Evolutionary conservation across 1,140 invertebrate species (phyloP).

Genomic region (Aphelenchoides besseyi): DNA sequence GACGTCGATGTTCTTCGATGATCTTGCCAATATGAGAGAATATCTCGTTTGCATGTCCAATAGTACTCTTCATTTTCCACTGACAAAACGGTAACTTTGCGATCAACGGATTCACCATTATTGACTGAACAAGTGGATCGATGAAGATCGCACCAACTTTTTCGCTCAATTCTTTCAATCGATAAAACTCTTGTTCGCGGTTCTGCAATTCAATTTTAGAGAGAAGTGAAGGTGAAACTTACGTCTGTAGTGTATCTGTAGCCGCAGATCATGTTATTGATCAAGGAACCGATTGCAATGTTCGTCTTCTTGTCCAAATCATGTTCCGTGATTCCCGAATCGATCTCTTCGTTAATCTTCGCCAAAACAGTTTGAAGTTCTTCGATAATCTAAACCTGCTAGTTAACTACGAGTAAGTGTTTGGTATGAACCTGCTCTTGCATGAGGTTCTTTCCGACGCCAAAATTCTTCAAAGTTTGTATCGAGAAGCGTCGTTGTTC

Average conservation of each 20-base stretch:
- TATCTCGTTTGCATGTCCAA: neutral
- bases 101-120: neutral
- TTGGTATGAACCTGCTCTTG: conserved; percentile 21
- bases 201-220: neutral
- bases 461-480: conserved; percentile 60
- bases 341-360: conserved; percentile 9
- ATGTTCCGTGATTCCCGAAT: neutral
- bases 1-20: neutral
- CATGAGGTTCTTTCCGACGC: conserved; percentile 53
- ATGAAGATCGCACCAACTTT: conserved; percentile 21
- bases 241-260: conserved; percentile 7
- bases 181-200: conserved; percentile 8
- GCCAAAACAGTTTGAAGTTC: conserved; percentile 22
- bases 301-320: neutral
- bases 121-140: neutral
- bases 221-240: neutral
- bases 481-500: conserved; percentile 58
- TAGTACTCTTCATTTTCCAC: neutral
- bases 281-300: conserved; percentile 15
- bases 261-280: conserved; percentile 16
- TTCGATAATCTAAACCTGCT: conserved; percentile 4
- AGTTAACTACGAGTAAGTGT: neutral
- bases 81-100: neutral
- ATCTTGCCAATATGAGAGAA: neutral
- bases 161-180: neutral